Conservation (phyloP, 92 coral and sea anemone genomes). For the Paragorgia papillata region DNA sequence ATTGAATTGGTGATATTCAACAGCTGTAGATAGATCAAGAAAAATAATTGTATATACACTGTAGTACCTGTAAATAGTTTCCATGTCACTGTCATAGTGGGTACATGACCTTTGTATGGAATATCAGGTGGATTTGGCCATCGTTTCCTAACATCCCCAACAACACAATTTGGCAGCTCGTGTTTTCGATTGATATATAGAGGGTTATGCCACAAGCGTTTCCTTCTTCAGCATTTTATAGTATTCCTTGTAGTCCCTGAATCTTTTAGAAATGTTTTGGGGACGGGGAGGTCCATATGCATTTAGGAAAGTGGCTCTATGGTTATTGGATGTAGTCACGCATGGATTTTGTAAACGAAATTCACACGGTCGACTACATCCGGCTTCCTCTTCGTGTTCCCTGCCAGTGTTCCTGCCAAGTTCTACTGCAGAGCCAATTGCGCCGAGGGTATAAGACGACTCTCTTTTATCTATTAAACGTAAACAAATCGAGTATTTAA, state of each 20-base stretch:
- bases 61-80: too few relatives aligned
- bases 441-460: too few relatives aligned
- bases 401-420: neutral
- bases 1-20: too few relatives aligned
- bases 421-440: too few relatives aligned
- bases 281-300: neutral
- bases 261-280: slow-evolving; percentile 7
- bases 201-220: neutral
- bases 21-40: too few relatives aligned
- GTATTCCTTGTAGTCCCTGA: neutral
- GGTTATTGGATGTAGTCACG: neutral
- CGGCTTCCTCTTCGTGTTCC: neutral
- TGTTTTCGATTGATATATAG: neutral
- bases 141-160: slow-evolving; percentile 15
- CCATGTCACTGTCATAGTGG: too few relatives aligned
- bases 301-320: neutral
- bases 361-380: neutral
- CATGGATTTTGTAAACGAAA: slow-evolving; percentile 15
- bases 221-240: neutral
- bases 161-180: slow-evolving; percentile 21
- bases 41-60: too few relatives aligned
- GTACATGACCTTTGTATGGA: slow-evolving; percentile 22
- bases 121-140: slow-evolving; percentile 34
- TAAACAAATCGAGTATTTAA: too few relatives aligned
- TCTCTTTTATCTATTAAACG: too few relatives aligned